Evolutionary conservation across 1,140 invertebrate species (phyloP).

Genomic region (Orchestia grillus): DNA sequence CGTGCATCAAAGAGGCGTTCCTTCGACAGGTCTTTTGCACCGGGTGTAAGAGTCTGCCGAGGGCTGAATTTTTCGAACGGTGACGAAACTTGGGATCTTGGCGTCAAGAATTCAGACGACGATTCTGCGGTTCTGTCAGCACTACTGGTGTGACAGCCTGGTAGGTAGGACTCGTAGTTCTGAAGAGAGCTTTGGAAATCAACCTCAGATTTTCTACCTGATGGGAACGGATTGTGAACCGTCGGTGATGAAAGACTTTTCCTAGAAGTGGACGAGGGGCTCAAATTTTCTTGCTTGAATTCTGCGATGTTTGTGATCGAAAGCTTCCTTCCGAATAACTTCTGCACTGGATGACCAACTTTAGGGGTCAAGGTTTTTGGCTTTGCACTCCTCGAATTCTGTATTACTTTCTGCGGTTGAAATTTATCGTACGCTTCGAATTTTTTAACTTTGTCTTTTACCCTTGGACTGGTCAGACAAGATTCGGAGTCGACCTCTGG

Average conservation of each 20-base stretch:
- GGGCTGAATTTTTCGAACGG: background rate
- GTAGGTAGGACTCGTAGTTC: background rate
- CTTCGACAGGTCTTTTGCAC: background rate
- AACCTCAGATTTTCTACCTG: background rate
- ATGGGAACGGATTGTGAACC: background rate
- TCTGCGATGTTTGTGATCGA: conserved; percentile 26
- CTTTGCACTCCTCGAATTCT: background rate
- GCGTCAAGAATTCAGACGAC: background rate
- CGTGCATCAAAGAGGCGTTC: background rate
- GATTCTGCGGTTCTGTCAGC: background rate
- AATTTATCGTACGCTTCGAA: conserved; percentile 33
- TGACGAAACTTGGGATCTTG: conserved; percentile 35
- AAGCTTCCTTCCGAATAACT: conserved; percentile 26
- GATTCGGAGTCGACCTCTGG: background rate
- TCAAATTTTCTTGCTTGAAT: background rate
- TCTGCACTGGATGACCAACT: background rate
- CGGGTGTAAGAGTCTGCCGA: background rate
- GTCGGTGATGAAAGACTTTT: background rate
- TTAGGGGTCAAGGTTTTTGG: background rate
- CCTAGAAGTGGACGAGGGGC: background rate
- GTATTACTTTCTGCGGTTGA: background rate
- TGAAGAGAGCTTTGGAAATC: background rate
- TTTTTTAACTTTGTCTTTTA: background rate
- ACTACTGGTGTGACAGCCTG: background rate
- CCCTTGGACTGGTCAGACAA: background rate